Evolutionary conservation across 2,797 vertebrate species (phyloP).

Genomic region (Knipowitschia caucasica): DNA sequence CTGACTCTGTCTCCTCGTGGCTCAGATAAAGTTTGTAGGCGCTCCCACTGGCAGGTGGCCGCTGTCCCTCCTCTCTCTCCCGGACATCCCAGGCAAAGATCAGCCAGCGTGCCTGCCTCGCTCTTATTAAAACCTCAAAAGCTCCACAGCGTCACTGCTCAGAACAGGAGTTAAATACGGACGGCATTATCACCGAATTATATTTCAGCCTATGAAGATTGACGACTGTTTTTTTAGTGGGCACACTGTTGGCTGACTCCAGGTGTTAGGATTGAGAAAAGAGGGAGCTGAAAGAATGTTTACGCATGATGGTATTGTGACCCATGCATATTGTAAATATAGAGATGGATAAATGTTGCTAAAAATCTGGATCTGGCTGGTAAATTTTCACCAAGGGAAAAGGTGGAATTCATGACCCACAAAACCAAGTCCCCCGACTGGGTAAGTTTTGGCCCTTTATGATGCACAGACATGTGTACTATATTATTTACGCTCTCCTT

Average conservation of each 20-base stretch:
- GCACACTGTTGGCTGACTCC: slow-evolving; percentile 39
- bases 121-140: slow-evolving; percentile 71
- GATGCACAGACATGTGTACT: no score
- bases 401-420: no score
- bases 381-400: no score
- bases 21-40: slow-evolving; percentile 72
- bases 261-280: slow-evolving; percentile 18
- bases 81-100: slow-evolving; percentile 49
- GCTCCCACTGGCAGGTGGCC: slow-evolving; percentile 70
- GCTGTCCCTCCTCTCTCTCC: slow-evolving; percentile 54
- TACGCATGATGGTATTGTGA: neutral
- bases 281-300: neutral
- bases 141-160: slow-evolving; percentile 35
- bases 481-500: no score
- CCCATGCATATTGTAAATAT: no score
- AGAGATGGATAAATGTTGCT: no score
- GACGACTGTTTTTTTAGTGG: slow-evolving; percentile 48
- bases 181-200: slow-evolving; percentile 49
- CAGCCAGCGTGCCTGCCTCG: slow-evolving; percentile 39
- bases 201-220: slow-evolving; percentile 54
- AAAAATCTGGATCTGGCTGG: no score
- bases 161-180: slow-evolving; percentile 36
- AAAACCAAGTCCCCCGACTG: no score
- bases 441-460: no score
- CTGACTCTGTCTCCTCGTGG: slow-evolving; percentile 70